Conservation (phyloP, 2,113 vertebrate species). For the Urocolius indicus region DNA sequence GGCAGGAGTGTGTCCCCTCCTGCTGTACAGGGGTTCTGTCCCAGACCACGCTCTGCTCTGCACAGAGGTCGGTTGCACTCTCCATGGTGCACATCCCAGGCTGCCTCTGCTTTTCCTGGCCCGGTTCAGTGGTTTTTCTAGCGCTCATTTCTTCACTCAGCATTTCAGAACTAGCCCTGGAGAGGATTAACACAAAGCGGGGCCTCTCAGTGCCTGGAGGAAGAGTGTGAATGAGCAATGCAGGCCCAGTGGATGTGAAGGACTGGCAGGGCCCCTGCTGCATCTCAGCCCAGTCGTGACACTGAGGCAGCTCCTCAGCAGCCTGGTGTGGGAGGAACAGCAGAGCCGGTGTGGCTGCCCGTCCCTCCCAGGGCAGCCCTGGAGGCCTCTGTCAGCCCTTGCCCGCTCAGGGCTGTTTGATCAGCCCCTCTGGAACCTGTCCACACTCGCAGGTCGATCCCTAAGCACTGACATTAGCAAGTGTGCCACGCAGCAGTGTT, state of each 20-base stretch:
- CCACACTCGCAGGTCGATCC: background rate
- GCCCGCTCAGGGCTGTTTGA: background rate
- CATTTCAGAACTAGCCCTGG: background rate
- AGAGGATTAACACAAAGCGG: background rate
- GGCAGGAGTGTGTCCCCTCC: background rate
- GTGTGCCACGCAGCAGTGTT: background rate
- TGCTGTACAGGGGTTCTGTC: background rate
- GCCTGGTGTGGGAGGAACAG: accelerated
- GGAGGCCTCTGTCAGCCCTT: background rate
- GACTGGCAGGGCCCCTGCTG: background rate
- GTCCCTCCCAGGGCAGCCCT: background rate
- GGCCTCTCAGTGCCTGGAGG: background rate
- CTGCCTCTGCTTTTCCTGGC: background rate
- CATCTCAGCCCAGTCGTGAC: background rate
- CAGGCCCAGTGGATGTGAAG: background rate
- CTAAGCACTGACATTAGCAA: background rate
- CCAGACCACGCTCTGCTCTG: background rate
- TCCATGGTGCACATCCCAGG: background rate
- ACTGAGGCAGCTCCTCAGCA: background rate
- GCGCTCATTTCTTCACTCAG: background rate
- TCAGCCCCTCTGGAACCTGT: background rate
- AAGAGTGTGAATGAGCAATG: background rate
- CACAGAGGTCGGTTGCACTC: background rate
- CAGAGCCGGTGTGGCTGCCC: background rate
- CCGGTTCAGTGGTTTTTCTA: background rate